Evolutionary conservation across 2,113 vertebrate species (phyloP).

Genomic region (Cottus gobio): DNA sequence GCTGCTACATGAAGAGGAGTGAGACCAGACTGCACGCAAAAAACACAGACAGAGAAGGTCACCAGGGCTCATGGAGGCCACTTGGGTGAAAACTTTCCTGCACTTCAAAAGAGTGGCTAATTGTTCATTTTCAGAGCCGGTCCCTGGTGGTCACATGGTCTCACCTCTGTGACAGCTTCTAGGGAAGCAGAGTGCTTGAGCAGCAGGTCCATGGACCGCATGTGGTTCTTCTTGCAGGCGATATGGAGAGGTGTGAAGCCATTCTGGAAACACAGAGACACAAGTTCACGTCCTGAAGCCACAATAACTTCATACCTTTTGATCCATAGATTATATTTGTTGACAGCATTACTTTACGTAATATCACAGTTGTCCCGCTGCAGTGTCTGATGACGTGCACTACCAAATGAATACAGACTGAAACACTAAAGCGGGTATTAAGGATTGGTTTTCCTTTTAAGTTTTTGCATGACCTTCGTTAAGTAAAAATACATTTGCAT

Average conservation of each 20-base stretch:
- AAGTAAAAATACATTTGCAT: neutral
- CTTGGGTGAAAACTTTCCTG: neutral
- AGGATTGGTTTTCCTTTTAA: neutral
- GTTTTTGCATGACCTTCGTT: neutral
- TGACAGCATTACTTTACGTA: neutral
- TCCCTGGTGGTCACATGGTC: slow-evolving; percentile 10
- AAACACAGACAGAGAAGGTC: slow-evolving; percentile 21
- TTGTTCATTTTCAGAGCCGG: slow-evolving; percentile 9
- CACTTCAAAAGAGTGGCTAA: neutral
- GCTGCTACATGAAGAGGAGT: slow-evolving; percentile 97
- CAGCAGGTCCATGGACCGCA: slow-evolving; percentile 96
- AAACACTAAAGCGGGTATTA: neutral
- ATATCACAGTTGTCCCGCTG: neutral
- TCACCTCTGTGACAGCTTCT: slow-evolving; percentile 96
- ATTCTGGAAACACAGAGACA: slow-evolving; percentile 83
- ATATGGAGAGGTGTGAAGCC: slow-evolving; percentile 98
- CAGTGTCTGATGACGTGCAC: neutral
- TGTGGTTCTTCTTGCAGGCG: slow-evolving; percentile 98
- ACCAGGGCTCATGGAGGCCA: neutral
- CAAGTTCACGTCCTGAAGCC: neutral
- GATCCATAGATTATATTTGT: neutral
- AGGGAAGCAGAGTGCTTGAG: slow-evolving; percentile 95
- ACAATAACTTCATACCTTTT: neutral
- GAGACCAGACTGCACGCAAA: slow-evolving; percentile 89
- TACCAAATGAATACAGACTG: neutral